Evolutionary conservation across 2,888 invertebrate species (phyloP).

Genomic region (Phyto melanocephala): DNA sequence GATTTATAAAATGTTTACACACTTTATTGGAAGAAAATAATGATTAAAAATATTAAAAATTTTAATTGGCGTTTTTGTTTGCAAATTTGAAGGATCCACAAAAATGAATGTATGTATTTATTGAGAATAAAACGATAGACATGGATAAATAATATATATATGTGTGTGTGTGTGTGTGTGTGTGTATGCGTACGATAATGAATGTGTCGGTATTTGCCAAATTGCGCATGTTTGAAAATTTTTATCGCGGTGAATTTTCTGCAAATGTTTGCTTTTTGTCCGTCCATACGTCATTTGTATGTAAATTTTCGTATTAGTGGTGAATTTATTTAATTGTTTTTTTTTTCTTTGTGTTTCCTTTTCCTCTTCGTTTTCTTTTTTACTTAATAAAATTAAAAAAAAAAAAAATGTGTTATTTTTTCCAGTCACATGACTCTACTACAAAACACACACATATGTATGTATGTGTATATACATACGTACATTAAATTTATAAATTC

Average conservation of each 20-base stretch:
- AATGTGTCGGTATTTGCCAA: conserved; percentile 35
- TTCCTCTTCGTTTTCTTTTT: too few species aligned
- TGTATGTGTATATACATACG: conserved; percentile 9
- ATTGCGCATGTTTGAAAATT: conserved; percentile 52
- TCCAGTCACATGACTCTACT: conserved; percentile 49
- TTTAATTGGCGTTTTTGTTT: conserved; percentile 34
- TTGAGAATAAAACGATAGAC: conserved; percentile 17
- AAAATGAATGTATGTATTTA: conserved; percentile 58
- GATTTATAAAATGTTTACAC: conserved; percentile 1
- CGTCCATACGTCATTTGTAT: background rate
- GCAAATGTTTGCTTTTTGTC: conserved; percentile 2
- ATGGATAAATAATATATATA: background rate
- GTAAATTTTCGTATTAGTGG: background rate
- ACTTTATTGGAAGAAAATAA: background rate
- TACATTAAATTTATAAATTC: conserved; percentile 39
- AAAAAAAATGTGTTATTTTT: conserved; percentile 42
- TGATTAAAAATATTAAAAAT: conserved; percentile 8
- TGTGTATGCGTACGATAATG: conserved; percentile 3
- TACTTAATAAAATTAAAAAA: too few species aligned
- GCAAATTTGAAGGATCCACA: conserved; percentile 52
- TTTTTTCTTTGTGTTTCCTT: background rate
- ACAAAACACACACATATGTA: background rate
- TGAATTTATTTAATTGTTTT: conserved; percentile 30
- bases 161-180: background rate
- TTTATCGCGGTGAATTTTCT: conserved; percentile 27